phyloP scores from a whole-genome alignment of 2,888 invertebrate genomes.

The Elmis aenea region DNA sequence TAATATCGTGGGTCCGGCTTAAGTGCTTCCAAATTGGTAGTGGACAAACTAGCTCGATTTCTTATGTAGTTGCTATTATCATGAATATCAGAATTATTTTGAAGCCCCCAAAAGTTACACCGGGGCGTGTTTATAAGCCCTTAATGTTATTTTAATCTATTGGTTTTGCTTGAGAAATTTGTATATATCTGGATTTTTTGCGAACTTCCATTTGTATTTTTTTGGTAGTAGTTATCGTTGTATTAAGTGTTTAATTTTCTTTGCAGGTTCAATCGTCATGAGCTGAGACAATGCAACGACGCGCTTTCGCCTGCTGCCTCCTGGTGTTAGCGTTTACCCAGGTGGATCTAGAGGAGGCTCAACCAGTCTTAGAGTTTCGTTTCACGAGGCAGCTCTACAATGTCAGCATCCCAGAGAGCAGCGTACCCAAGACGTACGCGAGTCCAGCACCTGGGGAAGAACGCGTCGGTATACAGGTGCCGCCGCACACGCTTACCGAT shows the following conservation, averaged over 20 bases:
- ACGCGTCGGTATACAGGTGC: constrained; percentile 72
- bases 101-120: no score
- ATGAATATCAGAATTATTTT: no score
- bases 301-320: constrained; percentile 41
- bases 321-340: constrained; percentile 38
- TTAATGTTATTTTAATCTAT: no score
- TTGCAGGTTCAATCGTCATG: constrained; percentile 39
- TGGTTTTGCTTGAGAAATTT: no score
- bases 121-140: no score
- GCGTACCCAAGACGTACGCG: constrained; percentile 82
- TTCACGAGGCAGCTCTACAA: constrained; percentile 77
- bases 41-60: no score
- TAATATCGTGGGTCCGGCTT: no score
- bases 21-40: no score
- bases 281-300: constrained; percentile 42
- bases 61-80: no score
- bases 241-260: constrained; percentile 5
- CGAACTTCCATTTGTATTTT: no score
- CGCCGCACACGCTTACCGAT: constrained; percentile 45
- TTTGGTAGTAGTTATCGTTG: not conserved
- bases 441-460: constrained; percentile 64
- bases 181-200: no score
- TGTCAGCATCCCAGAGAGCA: constrained; percentile 89
- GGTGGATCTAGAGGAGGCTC: constrained; percentile 32
- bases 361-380: constrained; percentile 57